Base-by-base conservation (phyloP, 2,888 invertebrate species). In the Halocaridina rubra region DNA sequence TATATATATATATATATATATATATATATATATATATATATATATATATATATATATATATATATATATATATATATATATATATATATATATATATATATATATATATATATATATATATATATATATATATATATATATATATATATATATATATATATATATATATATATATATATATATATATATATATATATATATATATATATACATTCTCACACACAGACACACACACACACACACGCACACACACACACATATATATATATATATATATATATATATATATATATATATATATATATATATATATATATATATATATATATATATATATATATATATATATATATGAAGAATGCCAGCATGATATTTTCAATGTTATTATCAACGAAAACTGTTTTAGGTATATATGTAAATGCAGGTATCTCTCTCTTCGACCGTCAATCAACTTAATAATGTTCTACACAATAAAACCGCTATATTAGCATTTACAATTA, bases 261-360 rank as follows among this genome's bases (percentile, higher is more conserved):
- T 27, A 27, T 69, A 69, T 69, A 29, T 69, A 69, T 69, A 69
- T 69, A 69, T 69, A 69, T 69, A 29, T 69, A 69, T 69, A 69
- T 69, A 69, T 69, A 69, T 69, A 69, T 69, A 69, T 69, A 27
- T 69, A 69, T 69, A 29, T 69, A 69, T 69, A 69, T 69, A 69
- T 69, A 69, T 69, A 69, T 69, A 69, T 69, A 24, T 69, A 29
- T 69, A 69, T 27, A 29, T 69, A 29, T 27, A 27, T 69, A 29
- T 69, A 29, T 69, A 29, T 69, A 29, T 69, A 69, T 69, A 69
- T 69, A 69, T 69, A 29, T 69, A 69, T 69, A 69, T 69, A 69
- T 69, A 27, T 69, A 69, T 69, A 69, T 69, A 69, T 69, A 69
- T 69, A 69, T 13, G 22, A 61, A 7, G 22, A 61, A 22, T 61